Percentiles rank a stretch among this genome's conserved stretches.
Evolutionary conservation across 1,140 invertebrate species (phyloP).

Genomic region (Drosophila navojoa): DNA sequence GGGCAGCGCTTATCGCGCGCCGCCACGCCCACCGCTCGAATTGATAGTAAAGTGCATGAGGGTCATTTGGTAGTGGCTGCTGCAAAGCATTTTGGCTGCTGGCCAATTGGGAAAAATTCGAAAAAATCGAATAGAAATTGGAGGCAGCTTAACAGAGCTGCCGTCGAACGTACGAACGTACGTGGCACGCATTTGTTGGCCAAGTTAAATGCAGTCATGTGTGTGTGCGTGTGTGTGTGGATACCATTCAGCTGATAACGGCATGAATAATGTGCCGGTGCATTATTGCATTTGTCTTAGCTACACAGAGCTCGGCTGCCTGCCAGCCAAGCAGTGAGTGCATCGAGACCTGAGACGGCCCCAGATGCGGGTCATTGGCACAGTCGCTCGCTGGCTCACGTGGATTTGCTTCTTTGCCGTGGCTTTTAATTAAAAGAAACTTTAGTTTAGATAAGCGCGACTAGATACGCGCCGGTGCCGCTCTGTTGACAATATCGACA

Average conservation of each 20-base stretch:
- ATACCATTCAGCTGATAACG: constrained; percentile 73
- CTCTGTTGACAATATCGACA: constrained; percentile 63
- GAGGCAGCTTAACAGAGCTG: constrained; percentile 28
- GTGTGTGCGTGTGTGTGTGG: constrained; percentile 18
- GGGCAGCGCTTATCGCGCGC: constrained; percentile 31
- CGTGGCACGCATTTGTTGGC: constrained; percentile 44
- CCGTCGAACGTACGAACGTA: constrained; percentile 11
- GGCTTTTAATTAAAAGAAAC: constrained; percentile 83
- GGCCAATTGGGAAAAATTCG: constrained; percentile 48
- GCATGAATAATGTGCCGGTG: constrained; percentile 80
- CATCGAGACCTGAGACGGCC: constrained; percentile 15
- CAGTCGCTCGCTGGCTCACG: constrained; percentile 14
- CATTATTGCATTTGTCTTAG: constrained; percentile 79
- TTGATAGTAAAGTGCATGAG: constrained; percentile 47
- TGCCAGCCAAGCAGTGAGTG: no score
- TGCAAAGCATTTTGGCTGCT: constrained; percentile 43
- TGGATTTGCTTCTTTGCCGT: constrained; percentile 8
- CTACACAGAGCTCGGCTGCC: constrained; percentile 25
- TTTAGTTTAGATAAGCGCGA: constrained; percentile 72
- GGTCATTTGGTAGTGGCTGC: constrained; percentile 32
- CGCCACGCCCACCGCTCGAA: constrained; percentile 42
- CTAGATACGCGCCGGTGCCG: constrained; percentile 54
- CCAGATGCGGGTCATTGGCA: constrained; percentile 78
- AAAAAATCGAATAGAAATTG: constrained; percentile 38
- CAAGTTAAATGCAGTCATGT: constrained; percentile 9